Base-by-base conservation (phyloP, 2,888 invertebrate genomes). In the Oligia fasciuncula region DNA sequence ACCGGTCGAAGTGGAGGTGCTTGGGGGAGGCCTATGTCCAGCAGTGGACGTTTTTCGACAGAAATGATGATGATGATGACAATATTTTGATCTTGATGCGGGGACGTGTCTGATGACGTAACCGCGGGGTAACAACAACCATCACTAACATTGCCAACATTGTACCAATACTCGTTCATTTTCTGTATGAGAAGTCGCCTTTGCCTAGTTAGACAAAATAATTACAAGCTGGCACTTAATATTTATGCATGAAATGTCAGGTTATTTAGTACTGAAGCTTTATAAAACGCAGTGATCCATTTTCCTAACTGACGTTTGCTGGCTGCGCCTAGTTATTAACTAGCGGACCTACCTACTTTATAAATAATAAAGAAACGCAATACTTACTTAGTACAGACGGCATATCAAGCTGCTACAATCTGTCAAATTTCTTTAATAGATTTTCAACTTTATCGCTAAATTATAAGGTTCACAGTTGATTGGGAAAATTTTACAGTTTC, bases 261-360 rank as follows among this genome's bases (percentile, higher is more conserved):
- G 40, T 80, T 66, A 80, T 73, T 76, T 80, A 76, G 46, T 62
- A 76, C 75, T 63, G 63, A 62, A 54, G 74, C 84, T 43, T 81
- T 43, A 75, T 69, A 81, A 81, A 80, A 76, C 46, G 65, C 76
- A 82, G 77, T 84, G 84, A 84, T 81, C 84, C 81, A 84, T 84
- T 84, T 84, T 84, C 29, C 19, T 40, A 46, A 63, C 60, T 84
- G 84, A 84, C 84, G 51, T 57, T 57, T 40, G 14, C 23, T 76
- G 23, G 68, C 4, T 49, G 40, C 9, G 69, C 49, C n/a, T 65
- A 29, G 17, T 69, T 66, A 35, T 51, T 66, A 51, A 80, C 46
- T 49, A 14, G 29, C n/a, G 1, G 23, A 57, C 0, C 46, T 29
- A 49, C 19, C 54, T 62, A 69, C 35, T 35, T 68, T 6, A 2